These are phyloP conservation scores for Ochropleura leucogaster DNA, from an alignment of 2,888 invertebrate genomes.

Conservation along the genomic window DNA sequence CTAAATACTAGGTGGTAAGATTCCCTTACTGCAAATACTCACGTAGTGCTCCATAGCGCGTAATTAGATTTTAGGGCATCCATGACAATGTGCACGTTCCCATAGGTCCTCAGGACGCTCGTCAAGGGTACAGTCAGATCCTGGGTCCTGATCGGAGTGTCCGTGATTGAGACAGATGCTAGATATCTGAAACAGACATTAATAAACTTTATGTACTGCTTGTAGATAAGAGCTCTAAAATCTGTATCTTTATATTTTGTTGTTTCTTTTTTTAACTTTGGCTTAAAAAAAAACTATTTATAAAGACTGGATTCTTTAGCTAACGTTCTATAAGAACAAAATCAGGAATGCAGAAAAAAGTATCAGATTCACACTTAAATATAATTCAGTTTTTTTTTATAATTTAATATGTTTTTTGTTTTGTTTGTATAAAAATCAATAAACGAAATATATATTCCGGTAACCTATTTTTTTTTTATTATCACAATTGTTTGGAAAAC, in stretches of 20 bases:
- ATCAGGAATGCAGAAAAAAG: not conserved
- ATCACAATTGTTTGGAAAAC: no score
- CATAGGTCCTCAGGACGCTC: slow-evolving; percentile 88
- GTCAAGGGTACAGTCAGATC: slow-evolving; percentile 84
- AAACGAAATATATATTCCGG: no score
- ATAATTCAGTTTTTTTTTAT: no score
- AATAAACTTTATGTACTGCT: not conserved
- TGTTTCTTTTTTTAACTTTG: no score
- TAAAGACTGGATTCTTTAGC: no score
- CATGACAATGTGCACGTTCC: slow-evolving; percentile 89
- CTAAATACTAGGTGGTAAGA: not conserved
- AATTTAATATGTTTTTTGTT: no score
- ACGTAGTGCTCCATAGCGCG: slow-evolving; percentile 80
- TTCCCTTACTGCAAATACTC: slow-evolving; percentile 62
- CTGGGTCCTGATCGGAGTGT: slow-evolving; percentile 83
- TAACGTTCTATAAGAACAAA: not conserved
- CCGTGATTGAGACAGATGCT: slow-evolving; percentile 77
- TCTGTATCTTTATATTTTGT: no score
- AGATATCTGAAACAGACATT: slow-evolving; percentile 74
- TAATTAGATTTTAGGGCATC: slow-evolving; percentile 86
- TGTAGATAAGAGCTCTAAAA: not conserved
- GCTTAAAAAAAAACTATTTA: no score
- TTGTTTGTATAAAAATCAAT: no score
- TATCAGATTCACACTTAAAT: no score
- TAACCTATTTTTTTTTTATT: no score